Base-by-base conservation (phyloP, 2,797 vertebrate genomes). In the Diglossa cyanea region DNA sequence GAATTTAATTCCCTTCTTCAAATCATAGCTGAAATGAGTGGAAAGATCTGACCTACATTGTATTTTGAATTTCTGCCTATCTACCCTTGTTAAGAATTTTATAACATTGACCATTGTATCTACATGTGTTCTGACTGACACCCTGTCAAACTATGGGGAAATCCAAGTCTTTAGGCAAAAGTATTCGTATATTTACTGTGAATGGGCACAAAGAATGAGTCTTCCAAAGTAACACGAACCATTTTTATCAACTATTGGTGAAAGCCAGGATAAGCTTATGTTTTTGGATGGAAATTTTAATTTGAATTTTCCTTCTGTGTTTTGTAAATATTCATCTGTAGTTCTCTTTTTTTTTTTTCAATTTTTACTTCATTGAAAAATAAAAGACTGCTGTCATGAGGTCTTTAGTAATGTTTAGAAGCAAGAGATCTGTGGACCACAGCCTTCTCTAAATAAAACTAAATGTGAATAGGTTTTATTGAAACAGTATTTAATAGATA, bases 1-100 rank as follows among this genome's bases (percentile, higher is more conserved):
- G 85, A 94, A 92, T 90, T 86, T 51, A 86, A 74, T 82, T 96
- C 57, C 37, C 37, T 62, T 83, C 68, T 88, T 58, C 50, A 83
- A 90, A 80, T 93, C 75, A 39, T 13, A 78, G 51, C 42, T 88
- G 58, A 48, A 90, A 88, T 58, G 72, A 84, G 47, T 75, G 57
- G 48, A 66, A 78, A 88, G 57, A 66, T 81, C 24, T 72, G 73
- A 91, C 72, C 81, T 82, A 91, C 24, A 53, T 78, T 63, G 60
- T 63, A 58, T 76, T 91, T 93, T 83, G 20, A 76, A 62, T 87
- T 94, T 91, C 66, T 91, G 48, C 24, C 51, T 88, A 31, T n/a
- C 31, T 68, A 50, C 8, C 4, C 19, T 66, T 58, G 31, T 55
- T 73, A 86, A 73, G 45, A 92, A 82, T 90, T 88, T 90, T 63